Evolutionary conservation across 1,140 invertebrate genomes (phyloP).

Genomic region (Nilaparvata lugens): DNA sequence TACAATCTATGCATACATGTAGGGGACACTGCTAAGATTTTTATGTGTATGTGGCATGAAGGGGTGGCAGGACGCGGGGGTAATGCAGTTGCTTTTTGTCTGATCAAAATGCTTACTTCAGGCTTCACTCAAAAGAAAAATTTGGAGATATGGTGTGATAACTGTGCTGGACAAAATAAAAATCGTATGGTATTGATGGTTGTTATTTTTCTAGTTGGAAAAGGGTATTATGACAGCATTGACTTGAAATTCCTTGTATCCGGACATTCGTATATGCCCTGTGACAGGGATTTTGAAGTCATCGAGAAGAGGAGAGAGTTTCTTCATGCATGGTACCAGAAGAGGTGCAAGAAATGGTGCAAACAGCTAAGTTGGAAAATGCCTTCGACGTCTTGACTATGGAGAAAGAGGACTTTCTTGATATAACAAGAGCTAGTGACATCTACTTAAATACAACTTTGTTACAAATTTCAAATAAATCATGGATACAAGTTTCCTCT

Average conservation of each 20-base stretch:
- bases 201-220: slow-evolving; percentile 4
- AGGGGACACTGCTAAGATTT: slow-evolving; percentile 13
- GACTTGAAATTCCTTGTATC: slow-evolving; percentile 11
- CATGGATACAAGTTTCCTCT: no score
- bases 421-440: no score
- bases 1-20: slow-evolving; percentile 20
- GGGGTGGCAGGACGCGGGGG: slow-evolving; percentile 13
- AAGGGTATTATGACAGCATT: not conserved
- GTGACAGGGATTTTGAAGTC: slow-evolving; percentile 15
- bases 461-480: no score
- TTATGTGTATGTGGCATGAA: slow-evolving; percentile 20
- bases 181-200: slow-evolving; percentile 13
- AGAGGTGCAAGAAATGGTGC: no score
- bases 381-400: no score
- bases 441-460: no score
- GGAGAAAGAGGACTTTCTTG: no score
- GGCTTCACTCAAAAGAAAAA: not conserved
- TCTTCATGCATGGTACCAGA: no score
- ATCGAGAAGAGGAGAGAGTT: slow-evolving; percentile 17
- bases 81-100: slow-evolving; percentile 20
- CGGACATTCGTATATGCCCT: slow-evolving; percentile 11
- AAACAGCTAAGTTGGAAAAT: no score
- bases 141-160: not conserved
- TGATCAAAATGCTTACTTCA: slow-evolving; percentile 11
- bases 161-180: slow-evolving; percentile 1